Evolutionary conservation across 2,888 invertebrate genomes (phyloP).

Genomic region (Rhopalosiphum nymphaeae): DNA sequence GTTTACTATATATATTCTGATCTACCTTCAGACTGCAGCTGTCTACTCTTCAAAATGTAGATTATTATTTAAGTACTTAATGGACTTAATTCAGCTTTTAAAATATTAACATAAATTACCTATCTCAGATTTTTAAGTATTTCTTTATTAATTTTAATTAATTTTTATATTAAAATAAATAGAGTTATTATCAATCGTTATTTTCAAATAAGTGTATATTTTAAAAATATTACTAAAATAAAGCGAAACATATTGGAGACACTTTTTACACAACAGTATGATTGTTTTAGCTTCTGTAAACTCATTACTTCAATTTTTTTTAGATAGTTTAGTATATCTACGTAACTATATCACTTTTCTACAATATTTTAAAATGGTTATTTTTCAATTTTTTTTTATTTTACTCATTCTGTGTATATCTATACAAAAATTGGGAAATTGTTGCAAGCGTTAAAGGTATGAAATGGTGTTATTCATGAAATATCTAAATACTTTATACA

Average conservation of each 20-base stretch:
- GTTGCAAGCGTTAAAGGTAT: neutral
- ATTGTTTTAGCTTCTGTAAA: neutral
- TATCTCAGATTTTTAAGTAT: neutral
- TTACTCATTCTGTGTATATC: neutral
- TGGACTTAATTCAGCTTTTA: slow-evolving; percentile 10
- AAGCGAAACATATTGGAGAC: neutral
- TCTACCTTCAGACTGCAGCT: neutral
- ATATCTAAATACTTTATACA: neutral
- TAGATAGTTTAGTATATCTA: neutral
- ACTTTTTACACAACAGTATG: neutral
- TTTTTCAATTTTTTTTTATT: neutral
- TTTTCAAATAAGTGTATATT: neutral
- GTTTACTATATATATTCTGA: neutral
- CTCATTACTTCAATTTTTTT: neutral
- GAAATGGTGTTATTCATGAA: neutral
- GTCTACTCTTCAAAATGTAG: neutral
- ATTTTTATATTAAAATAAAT: neutral
- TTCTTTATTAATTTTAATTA: neutral
- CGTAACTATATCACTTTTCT: too few relatives aligned
- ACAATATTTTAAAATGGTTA: too few relatives aligned
- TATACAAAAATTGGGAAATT: neutral
- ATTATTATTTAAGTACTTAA: neutral
- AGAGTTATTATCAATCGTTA: neutral
- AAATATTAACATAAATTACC: slow-evolving; percentile 11
- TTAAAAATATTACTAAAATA: neutral